A percentile compares a stretch with the other conserved stretches of the same genome.
Evolutionary conservation across 2,113 vertebrate species (phyloP).

Genomic region (Eudyptes chrysolophus): DNA sequence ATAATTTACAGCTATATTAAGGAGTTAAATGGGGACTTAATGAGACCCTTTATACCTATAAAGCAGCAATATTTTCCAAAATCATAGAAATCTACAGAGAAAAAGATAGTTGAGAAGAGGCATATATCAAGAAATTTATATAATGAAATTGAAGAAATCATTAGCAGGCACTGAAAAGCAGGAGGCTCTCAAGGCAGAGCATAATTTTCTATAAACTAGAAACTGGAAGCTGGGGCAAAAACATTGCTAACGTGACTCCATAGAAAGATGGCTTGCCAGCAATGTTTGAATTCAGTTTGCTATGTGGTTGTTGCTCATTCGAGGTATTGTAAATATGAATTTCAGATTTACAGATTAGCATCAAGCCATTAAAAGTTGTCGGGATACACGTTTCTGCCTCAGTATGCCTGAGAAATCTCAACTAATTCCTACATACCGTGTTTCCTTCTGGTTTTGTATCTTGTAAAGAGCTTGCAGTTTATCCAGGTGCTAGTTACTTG

Average conservation of each 20-base stretch:
- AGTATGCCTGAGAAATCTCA: background rate
- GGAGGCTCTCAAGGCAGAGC: background rate
- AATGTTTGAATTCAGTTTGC: background rate
- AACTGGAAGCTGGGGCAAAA: background rate
- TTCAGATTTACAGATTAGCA: background rate
- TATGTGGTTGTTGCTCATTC: background rate
- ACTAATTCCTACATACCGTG: background rate
- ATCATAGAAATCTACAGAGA: background rate
- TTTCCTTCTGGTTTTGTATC: background rate
- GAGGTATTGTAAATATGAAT: background rate
- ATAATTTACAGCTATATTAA: background rate
- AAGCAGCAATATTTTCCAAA: background rate
- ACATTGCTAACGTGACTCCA: background rate
- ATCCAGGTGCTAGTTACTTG: background rate
- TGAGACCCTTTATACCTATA: background rate
- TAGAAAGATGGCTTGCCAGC: background rate
- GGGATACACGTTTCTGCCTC: background rate
- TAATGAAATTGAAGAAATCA: background rate
- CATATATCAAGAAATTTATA: background rate
- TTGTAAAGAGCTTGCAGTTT: background rate
- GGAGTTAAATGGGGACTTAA: background rate
- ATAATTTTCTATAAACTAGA: background rate
- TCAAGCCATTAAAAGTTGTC: background rate
- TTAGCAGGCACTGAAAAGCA: background rate
- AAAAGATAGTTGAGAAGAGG: background rate